phyloP scores from a whole-genome alignment of 2,797 vertebrate species.

The Gobionotothen gibberifrons region DNA sequence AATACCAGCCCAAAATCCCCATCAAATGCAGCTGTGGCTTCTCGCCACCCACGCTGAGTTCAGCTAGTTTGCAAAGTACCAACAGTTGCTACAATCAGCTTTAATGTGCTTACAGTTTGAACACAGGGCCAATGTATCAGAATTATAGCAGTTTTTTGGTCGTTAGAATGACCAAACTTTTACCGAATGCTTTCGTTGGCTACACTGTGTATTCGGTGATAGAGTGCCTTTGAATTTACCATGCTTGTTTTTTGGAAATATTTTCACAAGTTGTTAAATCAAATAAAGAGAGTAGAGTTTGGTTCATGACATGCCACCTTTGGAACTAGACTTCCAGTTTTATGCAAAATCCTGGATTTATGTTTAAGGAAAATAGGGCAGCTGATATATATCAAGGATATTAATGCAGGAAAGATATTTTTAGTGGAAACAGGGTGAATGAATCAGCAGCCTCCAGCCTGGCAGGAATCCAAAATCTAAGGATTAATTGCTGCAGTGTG shows the following conservation, averaged over 20 bases:
- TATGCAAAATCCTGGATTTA: neutral
- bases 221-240: neutral
- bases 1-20: no score
- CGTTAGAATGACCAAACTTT: neutral
- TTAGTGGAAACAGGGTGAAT: conserved; percentile 30
- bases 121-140: conserved; percentile 2
- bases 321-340: conserved; percentile 7
- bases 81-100: neutral
- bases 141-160: neutral
- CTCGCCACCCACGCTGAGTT: neutral
- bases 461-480: conserved; percentile 43
- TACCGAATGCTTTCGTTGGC: neutral
- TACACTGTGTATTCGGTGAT: neutral
- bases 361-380: neutral
- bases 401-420: conserved; percentile 47
- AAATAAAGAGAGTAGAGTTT: neutral
- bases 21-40: neutral
- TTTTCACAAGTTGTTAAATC: neutral
- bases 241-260: neutral
- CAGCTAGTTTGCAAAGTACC: conserved; percentile 17
- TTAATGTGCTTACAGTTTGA: conserved; percentile 1
- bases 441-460: conserved; percentile 44
- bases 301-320: neutral
- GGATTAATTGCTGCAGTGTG: conserved; percentile 66
- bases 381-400: conserved; percentile 35